These are phyloP conservation scores for Phenganax subtilis DNA, from an alignment of 92 coral and sea anemone species.

Conservation along the genomic window DNA sequence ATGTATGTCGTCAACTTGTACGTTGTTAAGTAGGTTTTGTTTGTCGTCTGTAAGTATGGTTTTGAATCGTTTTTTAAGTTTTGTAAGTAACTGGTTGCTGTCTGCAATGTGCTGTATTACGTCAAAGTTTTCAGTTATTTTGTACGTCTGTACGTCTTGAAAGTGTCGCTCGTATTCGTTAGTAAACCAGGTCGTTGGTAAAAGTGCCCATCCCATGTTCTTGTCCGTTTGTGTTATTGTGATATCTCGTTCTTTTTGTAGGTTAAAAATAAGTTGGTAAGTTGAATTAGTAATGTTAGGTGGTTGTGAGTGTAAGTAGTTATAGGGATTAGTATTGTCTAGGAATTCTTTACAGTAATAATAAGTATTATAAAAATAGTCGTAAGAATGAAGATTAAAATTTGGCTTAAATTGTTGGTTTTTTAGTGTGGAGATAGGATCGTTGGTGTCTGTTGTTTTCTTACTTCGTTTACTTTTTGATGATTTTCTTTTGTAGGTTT, in stretches of 20 bases:
- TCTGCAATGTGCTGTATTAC: background rate
- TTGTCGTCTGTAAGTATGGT: background rate
- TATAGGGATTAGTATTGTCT: background rate
- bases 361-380: conserved; percentile 32
- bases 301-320: background rate
- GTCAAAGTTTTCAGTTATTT: background rate
- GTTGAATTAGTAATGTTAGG: background rate
- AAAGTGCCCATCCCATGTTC: conserved; percentile 1
- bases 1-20: background rate
- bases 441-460: background rate
- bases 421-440: conserved; percentile 16
- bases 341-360: background rate
- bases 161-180: background rate
- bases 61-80: background rate
- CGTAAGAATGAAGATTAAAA: conserved; percentile 28
- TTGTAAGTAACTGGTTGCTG: background rate
- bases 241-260: background rate
- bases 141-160: background rate
- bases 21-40: background rate
- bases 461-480: background rate
- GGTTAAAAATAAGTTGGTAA: background rate
- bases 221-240: background rate
- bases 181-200: background rate
- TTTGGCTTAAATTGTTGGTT: conserved; percentile 27
- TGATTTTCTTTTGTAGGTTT: background rate